phyloP scores from a whole-genome alignment of 2,113 vertebrate species.

The Xiphorhynchus elegans region DNA sequence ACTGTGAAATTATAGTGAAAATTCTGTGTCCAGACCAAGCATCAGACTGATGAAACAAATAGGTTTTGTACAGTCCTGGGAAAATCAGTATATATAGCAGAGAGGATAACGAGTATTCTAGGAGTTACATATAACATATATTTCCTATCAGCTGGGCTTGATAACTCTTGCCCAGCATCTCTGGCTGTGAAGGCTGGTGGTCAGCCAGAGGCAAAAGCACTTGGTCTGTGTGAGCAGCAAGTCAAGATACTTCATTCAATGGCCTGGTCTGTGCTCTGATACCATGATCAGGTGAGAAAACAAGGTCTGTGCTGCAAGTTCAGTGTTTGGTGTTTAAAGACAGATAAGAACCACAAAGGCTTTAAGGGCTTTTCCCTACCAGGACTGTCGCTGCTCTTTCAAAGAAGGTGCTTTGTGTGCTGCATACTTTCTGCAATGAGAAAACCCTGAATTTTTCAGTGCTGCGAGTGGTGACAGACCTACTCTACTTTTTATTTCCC shows the following conservation, averaged over 20 bases:
- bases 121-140: not conserved
- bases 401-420: not conserved
- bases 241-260: not conserved
- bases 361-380: not conserved
- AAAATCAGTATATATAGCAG: not conserved
- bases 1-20: not conserved
- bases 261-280: not conserved
- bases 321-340: not conserved
- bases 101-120: not conserved
- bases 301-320: accelerated
- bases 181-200: not conserved
- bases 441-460: not conserved
- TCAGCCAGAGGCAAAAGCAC: not conserved
- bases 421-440: not conserved
- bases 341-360: not conserved
- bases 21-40: not conserved
- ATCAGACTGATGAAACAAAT: not conserved
- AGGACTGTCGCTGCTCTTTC: not conserved
- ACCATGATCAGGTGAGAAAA: not conserved
- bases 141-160: not conserved
- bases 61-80: not conserved
- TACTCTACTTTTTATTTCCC: not conserved
- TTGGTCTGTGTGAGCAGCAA: not conserved
- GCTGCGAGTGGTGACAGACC: not conserved
- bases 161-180: not conserved